Evolutionary conservation across 2,797 vertebrate species (phyloP).

Genomic region (Falco cherrug): DNA sequence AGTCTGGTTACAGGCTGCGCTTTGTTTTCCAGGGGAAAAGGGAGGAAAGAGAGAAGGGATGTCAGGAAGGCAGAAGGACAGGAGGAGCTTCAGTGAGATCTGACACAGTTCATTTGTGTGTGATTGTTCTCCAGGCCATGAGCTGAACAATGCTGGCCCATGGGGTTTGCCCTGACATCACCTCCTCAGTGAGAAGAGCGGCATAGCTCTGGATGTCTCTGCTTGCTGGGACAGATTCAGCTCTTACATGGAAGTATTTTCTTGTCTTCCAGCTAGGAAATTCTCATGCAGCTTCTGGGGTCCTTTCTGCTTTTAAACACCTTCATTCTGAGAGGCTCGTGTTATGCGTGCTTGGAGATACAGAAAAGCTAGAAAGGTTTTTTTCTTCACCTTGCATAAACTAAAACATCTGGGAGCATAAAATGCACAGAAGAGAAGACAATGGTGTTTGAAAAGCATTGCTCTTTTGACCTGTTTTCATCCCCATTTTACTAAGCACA

Average conservation of each 20-base stretch:
- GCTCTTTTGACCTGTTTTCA: slow-evolving; percentile 54
- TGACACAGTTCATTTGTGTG: slow-evolving; percentile 8
- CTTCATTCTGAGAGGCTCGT: neutral
- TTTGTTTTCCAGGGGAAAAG: neutral
- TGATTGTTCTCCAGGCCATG: neutral
- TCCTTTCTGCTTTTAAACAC: slow-evolving; percentile 12
- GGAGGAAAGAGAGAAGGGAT: neutral
- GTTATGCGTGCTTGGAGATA: neutral
- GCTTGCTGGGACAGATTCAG: neutral
- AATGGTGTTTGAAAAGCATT: neutral
- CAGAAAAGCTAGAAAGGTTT: neutral
- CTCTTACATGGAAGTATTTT: neutral
- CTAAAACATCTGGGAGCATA: neutral
- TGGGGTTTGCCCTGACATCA: neutral
- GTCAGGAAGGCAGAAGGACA: neutral
- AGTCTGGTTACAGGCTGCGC: neutral
- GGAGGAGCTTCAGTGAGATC: neutral
- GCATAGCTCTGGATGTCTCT: neutral
- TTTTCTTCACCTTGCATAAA: neutral
- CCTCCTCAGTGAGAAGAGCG: neutral
- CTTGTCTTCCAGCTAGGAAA: slow-evolving; percentile 8
- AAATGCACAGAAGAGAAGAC: neutral
- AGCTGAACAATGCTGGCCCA: neutral
- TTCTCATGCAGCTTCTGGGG: neutral
- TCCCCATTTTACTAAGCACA: neutral